Conservation (phyloP, 2,888 invertebrate species). For the Oscheius sp. region DNA sequence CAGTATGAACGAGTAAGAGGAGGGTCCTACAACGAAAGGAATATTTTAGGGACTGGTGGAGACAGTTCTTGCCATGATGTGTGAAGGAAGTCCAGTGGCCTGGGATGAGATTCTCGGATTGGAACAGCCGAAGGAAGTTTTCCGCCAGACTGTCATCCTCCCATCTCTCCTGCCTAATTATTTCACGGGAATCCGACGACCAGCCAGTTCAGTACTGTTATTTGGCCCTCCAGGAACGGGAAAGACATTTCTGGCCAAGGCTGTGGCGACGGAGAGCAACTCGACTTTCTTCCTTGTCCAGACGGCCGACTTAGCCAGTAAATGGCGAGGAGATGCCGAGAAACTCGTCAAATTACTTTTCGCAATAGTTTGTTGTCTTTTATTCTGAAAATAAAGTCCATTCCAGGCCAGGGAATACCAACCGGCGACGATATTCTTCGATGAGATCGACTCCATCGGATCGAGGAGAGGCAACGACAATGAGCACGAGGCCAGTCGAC, state of each 20-base stretch:
- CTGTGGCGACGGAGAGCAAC: constrained; percentile 77
- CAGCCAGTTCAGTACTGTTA: constrained; percentile 87
- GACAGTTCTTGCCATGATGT: constrained; percentile 8
- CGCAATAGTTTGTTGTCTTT: constrained; percentile 81
- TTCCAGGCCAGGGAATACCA: constrained; percentile 77
- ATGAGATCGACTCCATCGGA: constrained; percentile 93
- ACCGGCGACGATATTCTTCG: constrained; percentile 81
- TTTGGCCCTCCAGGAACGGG: constrained; percentile 81
- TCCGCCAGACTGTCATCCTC: constrained; percentile 89
- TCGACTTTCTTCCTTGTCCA: constrained; percentile 83
- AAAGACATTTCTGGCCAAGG: constrained; percentile 75
- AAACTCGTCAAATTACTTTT: constrained; percentile 94
- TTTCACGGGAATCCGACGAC: constrained; percentile 81
- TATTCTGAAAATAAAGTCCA: neutral
- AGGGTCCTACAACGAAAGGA: neutral
- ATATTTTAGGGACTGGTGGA: constrained; percentile 1
- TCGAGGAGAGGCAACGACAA: constrained; percentile 86
- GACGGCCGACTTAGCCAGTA: constrained; percentile 95
- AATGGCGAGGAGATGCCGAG: constrained; percentile 97
- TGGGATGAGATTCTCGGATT: constrained; percentile 27
- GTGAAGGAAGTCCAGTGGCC: neutral
- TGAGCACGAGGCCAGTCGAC: constrained; percentile 94
- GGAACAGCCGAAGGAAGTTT: constrained; percentile 21
- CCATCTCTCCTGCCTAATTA: constrained; percentile 98
- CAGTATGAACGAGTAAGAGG: neutral